Percentiles rank a stretch among this genome's conserved stretches.
Conservation (phyloP, 1,140 invertebrate species). For the Hestina assimilis region DNA sequence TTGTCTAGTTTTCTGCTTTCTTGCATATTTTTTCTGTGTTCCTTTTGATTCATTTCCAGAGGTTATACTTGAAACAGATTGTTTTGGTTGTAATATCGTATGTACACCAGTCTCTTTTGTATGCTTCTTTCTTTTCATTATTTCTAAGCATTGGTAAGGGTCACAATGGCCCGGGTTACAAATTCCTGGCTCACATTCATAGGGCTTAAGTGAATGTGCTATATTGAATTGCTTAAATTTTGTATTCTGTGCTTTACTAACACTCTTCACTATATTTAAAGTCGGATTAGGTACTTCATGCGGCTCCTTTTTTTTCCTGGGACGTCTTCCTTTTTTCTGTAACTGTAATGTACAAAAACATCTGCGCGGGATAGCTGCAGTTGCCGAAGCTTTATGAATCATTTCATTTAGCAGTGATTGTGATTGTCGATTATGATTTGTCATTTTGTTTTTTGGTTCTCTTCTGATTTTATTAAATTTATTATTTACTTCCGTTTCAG, state of each 20-base stretch:
- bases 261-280: not conserved
- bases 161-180: constrained; percentile 33
- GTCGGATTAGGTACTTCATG: not conserved
- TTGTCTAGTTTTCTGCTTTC: not conserved
- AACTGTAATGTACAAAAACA: constrained; percentile 42
- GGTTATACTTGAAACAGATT: constrained; percentile 6
- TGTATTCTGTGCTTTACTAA: constrained; percentile 26
- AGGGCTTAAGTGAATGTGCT: constrained; percentile 16
- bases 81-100: not conserved
- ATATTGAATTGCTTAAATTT: constrained; percentile 8
- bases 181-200: constrained; percentile 39
- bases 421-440: constrained; percentile 12
- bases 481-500: not conserved
- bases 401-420: constrained; percentile 8
- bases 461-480: constrained; percentile 9
- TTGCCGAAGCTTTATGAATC: constrained; percentile 13
- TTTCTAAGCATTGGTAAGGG: constrained; percentile 31
- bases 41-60: not conserved
- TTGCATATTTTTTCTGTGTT: not conserved
- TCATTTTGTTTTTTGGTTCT: constrained; percentile 7
- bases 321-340: constrained; percentile 29
- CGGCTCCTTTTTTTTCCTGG: not conserved
- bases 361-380: constrained; percentile 17
- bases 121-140: constrained; percentile 25
- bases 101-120: constrained; percentile 1